Base-by-base conservation (phyloP, 1,140 invertebrate genomes). In the Proales similis region DNA sequence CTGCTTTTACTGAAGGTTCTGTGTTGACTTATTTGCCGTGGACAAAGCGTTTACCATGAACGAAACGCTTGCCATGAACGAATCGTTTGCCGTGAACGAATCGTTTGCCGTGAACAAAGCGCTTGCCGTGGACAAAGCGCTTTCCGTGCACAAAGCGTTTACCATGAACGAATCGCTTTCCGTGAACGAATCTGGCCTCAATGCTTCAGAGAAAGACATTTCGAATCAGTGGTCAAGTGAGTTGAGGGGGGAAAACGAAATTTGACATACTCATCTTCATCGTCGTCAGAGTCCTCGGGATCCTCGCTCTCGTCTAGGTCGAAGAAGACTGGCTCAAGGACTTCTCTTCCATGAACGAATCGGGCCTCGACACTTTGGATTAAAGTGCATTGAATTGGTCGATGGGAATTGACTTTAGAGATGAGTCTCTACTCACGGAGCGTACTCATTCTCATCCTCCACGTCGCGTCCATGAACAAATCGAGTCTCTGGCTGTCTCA, bases 51-150 rank as follows among this genome's bases (percentile, higher is more conserved):
- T 48, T 27, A 9, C 47, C 22, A 61, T 61, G 42, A 11, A 45
- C 42, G 26, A 45, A 45, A 4, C 42, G 42, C 26, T 61, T 29
- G 20, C 53, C 53, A 61, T 61, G 53, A 2, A 61, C 53, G 26
- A 61, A 61, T 29, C 53, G 7, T 22, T 61, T 61, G 7, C 53
- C 53, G 36, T 61, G 53, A n/a, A 61, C 53, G 33, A 61, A 61
- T 6, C 53, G 29, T 43, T 57, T 57, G 27, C 51, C 32, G 32
- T 39, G 14, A 39, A 11, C 14, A 11, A 17, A 36, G 27, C 51
- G 17, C 26, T 61, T 61, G 17, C 39, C 53, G 38, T 61, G 53
- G 12, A 61, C 53, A 61, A 61, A 61, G 22, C 53, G 20, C 24
- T 61, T 61, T 19, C 53, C 42, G 14, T 43, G 39, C 4, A 43